A percentile compares a stretch with the other conserved stretches of the same genome.
Conservation (phyloP, 2,797 vertebrate genomes). For the Cottoperca gobio region DNA sequence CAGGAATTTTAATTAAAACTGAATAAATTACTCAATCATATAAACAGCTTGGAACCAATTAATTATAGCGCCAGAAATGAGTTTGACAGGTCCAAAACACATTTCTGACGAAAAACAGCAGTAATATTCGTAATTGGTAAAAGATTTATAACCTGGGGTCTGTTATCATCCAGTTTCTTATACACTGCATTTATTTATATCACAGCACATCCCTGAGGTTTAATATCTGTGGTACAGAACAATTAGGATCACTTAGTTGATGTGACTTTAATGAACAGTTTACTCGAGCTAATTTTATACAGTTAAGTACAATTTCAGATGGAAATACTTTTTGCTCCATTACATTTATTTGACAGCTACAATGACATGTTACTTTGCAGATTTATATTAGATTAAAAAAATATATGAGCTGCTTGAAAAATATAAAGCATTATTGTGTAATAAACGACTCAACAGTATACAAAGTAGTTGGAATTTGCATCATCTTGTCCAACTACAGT, state of each 20-base stretch:
- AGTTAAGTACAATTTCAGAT: not conserved
- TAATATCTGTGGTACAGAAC: not conserved
- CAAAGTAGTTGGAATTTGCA: not conserved
- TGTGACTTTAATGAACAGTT: not conserved
- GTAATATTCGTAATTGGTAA: not conserved
- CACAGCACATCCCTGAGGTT: not conserved
- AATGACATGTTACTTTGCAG: too few species aligned
- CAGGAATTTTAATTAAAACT: conserved; percentile 21
- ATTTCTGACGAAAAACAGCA: not conserved
- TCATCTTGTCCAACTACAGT: not conserved
- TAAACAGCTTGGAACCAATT: conserved; percentile 10
- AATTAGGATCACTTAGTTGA: not conserved
- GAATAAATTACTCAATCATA: conserved; percentile 28
- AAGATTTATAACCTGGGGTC: not conserved
- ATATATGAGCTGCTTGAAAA: not conserved
- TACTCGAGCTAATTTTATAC: not conserved
- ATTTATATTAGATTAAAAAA: not conserved
- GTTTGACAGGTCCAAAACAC: conserved; percentile 3
- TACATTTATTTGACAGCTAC: not conserved
- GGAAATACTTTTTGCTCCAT: not conserved
- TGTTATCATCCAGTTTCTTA: not conserved
- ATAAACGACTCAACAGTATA: too few species aligned
- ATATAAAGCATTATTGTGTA: not conserved
- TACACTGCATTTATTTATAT: not conserved
- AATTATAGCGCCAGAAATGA: not conserved